A percentile compares a stretch with the other conserved stretches of the same genome.
These are phyloP conservation scores for Microcebus tavaratra DNA, from an alignment of 2,113 vertebrate species.

Conservation along the genomic window DNA sequence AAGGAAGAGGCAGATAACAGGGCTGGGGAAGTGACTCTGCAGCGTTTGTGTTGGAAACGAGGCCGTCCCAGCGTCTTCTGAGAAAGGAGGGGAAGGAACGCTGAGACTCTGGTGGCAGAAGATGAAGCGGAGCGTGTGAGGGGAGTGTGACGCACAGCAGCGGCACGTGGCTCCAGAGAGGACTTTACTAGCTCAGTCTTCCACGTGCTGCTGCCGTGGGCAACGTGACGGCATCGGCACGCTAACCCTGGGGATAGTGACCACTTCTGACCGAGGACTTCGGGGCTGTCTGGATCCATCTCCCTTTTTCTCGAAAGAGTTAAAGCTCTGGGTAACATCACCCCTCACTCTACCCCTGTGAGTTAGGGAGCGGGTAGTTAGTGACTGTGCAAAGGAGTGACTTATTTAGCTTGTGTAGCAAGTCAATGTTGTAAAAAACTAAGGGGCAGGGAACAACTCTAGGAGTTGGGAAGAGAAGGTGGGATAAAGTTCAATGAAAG, in stretches of 20 bases:
- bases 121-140: neutral
- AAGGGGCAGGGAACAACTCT: neutral
- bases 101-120: neutral
- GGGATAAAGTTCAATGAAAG: neutral
- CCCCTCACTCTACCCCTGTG: neutral
- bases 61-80: fast-evolving
- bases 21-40: fast-evolving
- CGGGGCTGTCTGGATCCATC: neutral
- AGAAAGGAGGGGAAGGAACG: fast-evolving
- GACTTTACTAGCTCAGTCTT: neutral
- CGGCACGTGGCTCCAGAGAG: neutral
- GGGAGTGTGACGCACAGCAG: neutral
- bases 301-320: neutral
- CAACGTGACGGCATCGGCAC: fast-evolving
- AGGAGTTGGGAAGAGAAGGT: neutral
- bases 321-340: neutral
- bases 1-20: neutral
- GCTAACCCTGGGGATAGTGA: neutral
- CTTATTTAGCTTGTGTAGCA: neutral
- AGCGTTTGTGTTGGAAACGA: fast-evolving
- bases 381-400: neutral
- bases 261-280: neutral
- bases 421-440: neutral
- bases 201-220: fast-evolving
- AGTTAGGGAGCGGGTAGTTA: neutral